Base-by-base conservation (phyloP, 2,113 vertebrate genomes). In the Herpetotheres cachinnans region DNA sequence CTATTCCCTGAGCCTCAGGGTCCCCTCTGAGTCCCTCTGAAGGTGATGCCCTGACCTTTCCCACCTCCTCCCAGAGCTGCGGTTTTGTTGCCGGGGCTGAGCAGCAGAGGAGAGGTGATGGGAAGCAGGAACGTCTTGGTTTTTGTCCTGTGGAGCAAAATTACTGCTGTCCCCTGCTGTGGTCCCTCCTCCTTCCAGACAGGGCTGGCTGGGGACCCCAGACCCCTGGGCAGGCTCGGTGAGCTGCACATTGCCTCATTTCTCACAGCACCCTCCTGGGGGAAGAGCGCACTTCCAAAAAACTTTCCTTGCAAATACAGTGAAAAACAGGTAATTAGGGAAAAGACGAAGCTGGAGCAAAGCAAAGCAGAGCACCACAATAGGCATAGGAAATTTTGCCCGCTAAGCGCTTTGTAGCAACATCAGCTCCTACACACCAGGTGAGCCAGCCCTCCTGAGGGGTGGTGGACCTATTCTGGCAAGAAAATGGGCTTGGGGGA, bases 211-310 rank as follows among this genome's bases (percentile, higher is more conserved):
- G 32, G 13, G 26, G 7, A 36, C 38, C 82, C 44, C 54, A 58
- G 65, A 26, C 29, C 54, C 34, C 13, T 6, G 2, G 30, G 32
- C 76, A 34, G 49, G 40, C 74, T 40, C 6, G 3, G 21, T 59
- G 44, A 25, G 46, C 15, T 13, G 18, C 3, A 0, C 2, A 2
- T 52, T 4, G 0, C 46, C 34, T 36, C 19, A 1, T 34, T 55
- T 55, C 34, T 38, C 22, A 21, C 2, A 4, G 9, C 36, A 5
- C 5, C 14, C 4, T 15, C 16, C 42, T 21, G 4, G 36, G 20
- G 17, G 26, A 82, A 20, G 11, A 17, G 7, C 3, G 1, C 0
- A 1, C 27, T 73, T 50, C 61, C 18, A n/a, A 29, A 30, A n/a
- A n/a, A 16, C 27, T 80, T 44, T 58, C 66, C 27, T 38, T 52